Base-by-base conservation (phyloP, 92 coral and sea anemone species). In the Diadumene lineata region DNA sequence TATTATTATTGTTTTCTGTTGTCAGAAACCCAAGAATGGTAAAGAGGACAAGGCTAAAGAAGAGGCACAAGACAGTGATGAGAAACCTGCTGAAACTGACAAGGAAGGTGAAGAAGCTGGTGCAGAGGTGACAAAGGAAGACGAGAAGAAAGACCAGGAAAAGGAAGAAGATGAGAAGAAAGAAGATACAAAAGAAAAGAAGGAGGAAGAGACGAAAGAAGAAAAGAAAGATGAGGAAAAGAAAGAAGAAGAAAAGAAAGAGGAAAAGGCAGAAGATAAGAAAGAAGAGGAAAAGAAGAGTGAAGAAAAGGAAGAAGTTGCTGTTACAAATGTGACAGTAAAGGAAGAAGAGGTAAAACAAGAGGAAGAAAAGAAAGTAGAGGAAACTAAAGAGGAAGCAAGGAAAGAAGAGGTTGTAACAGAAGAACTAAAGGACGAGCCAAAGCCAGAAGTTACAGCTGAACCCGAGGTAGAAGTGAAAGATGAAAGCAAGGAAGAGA, bases 191-290 rank as follows among this genome's bases (percentile, higher is more conserved):
- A 16, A 53, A 57, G 33, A 64, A 23, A 61, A 44, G 13, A 50
- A 58, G 66, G 27, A 58, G 57, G 65, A 74, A 68, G 73, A 1
- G 30, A 25, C 1, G 31, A 17, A 10, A 17, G 64, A 58, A 22
- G 31, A 3, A 3, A 58, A 22, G 31, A 32, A 58, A 22, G 64
- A 58, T 8, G 84, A 67, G 27, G 89, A 81, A 61, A 85, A 21
- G 24, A 73, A 79, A 63, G 66, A 79, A 27, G 58, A 56, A 51
- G 46, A 66, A 30, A 60, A 87, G 68, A 80, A 65, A 63, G 66
- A 79, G 27, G 76, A 7, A 19, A 78, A 70, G 64, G 64, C 30
- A 10, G 75, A 70, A n/a, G 50, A 81, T 55, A 50, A n/a, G n/a
- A n/a, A n/a, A n/a, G n/a, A 58, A 51, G 67, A 75, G 68, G 74